Evolutionary conservation across 2,888 invertebrate species (phyloP).

Genomic region (Melolontha melolontha): DNA sequence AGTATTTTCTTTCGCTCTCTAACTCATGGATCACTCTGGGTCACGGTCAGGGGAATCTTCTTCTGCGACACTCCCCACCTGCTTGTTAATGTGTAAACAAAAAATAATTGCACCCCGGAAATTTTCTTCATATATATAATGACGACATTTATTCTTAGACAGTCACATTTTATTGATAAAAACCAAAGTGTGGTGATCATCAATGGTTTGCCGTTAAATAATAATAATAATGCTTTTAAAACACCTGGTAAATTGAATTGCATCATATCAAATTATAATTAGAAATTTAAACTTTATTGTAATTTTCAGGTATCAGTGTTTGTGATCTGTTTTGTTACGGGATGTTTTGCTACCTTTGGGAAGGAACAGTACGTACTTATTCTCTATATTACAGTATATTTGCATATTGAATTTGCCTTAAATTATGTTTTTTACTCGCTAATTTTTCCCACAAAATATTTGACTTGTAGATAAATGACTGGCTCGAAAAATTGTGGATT

Average conservation of each 20-base stretch:
- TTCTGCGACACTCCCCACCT: conserved; percentile 47
- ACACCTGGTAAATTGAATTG: conserved; percentile 19
- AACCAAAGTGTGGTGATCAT: conserved; percentile 32
- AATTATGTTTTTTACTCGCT: too few species aligned
- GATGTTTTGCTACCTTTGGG: conserved; percentile 53
- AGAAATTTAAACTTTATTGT: conserved; percentile 14
- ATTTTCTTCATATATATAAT: conserved; percentile 48
- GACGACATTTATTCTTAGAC: conserved; percentile 38
- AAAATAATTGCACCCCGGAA: conserved; percentile 30
- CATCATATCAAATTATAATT: not conserved
- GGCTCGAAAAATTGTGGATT: too few species aligned
- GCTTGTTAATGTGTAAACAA: conserved; percentile 23
- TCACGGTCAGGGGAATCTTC: conserved; percentile 50
- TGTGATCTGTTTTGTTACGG: conserved; percentile 5
- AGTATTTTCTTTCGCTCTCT: conserved; percentile 49
- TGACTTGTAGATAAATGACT: too few species aligned
- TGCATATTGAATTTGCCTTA: not conserved
- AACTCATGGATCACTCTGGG: conserved; percentile 47
- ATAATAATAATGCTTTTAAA: conserved; percentile 15
- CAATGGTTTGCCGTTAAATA: not conserved
- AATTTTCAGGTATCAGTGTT: conserved; percentile 21
- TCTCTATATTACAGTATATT: conserved; percentile 46
- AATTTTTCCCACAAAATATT: not conserved
- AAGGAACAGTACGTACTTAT: conserved; percentile 57
- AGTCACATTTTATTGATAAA: conserved; percentile 46